Conservation (phyloP, 2,888 invertebrate genomes). For the Hedychridium roseum region DNA sequence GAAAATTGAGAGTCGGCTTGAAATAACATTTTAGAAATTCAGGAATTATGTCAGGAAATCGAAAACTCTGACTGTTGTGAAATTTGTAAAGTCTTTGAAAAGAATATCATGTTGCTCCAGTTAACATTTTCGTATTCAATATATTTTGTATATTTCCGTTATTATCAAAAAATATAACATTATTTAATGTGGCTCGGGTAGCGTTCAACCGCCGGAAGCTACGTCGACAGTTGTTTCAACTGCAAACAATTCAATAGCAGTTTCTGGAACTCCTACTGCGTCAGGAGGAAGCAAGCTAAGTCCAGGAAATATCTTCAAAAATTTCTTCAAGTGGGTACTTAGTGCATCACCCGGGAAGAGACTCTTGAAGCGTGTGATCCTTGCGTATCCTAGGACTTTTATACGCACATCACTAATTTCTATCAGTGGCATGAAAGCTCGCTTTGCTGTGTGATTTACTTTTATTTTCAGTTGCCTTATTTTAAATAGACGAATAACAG, state of each 20-base stretch:
- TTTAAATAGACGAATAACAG: slow-evolving; percentile 20
- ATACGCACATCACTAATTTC: slow-evolving; percentile 36
- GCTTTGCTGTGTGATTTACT: slow-evolving; percentile 44
- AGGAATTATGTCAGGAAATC: no score
- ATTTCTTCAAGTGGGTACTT: slow-evolving; percentile 91
- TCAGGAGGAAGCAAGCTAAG: slow-evolving; percentile 76
- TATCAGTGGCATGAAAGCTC: slow-evolving; percentile 44
- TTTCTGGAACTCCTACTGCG: slow-evolving; percentile 70
- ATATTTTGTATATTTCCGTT: no score
- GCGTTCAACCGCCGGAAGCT: slow-evolving; percentile 56
- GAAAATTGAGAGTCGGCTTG: no score
- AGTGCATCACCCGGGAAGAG: slow-evolving; percentile 46
- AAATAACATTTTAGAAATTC: no score
- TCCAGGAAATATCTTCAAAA: slow-evolving; percentile 91
- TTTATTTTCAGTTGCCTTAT: slow-evolving; percentile 33
- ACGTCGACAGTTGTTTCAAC: slow-evolving; percentile 53
- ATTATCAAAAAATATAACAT: slow-evolving; percentile 28
- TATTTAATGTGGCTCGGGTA: slow-evolving; percentile 48
- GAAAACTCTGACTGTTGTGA: no score
- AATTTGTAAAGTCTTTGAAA: no score
- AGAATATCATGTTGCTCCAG: no score
- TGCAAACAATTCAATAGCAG: slow-evolving; percentile 61
- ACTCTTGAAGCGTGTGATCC: slow-evolving; percentile 46
- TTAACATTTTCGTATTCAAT: no score
- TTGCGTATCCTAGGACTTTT: slow-evolving; percentile 34